Evolutionary conservation across 2,888 invertebrate species (phyloP), one percentile per base, ranked within the genome.

Genomic region (Eupithecia subfuscata): DNA sequence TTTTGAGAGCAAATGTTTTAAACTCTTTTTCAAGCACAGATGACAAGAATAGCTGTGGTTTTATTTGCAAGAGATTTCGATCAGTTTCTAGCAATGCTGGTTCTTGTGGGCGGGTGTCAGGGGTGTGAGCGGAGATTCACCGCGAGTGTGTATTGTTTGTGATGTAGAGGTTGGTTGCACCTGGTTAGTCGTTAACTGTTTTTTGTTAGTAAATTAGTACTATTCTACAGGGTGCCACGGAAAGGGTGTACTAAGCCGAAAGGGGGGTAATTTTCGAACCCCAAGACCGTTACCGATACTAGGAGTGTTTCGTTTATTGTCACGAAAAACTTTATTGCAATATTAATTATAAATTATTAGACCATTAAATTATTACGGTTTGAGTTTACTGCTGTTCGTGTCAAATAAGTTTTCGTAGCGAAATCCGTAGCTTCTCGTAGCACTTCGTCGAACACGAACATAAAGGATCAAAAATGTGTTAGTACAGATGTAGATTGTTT

Each of bases 1-100:
- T 37, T 37, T 5, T 2, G 37, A 4, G 37, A 37, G 37, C 37
- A 37, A 37, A 37, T 37, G 37, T 37, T 37, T 37, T 37, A 4
- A 30, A 30, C 30, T 37, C 7, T 37, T 37, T 37, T 37, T 37
- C 7, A 5, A 37, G 37, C 37, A 37, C 37, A 37, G 7, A 37
- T 5, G 37, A 37, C 5, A 37, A 37, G 37, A 37, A 87, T 83
- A 78, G 79, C 25, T 14, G 69, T 71, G 73, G 77, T 81, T 81
- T 78, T 75, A 78, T 82, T 80, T 76, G 72, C 74, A 69, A 80
- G 76, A 75, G 34, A 69, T 76, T 75, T 75, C 52, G 77, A 76
- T 80, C 75, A 79, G 8, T 43, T 43, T 52, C 11, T 52, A 52
- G 22, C 9, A 52, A 52, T 52, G 52, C n/a, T 52, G 52, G 52